phyloP scores from a whole-genome alignment of 2,888 invertebrate species.

The Amphimallon solstitiale region DNA sequence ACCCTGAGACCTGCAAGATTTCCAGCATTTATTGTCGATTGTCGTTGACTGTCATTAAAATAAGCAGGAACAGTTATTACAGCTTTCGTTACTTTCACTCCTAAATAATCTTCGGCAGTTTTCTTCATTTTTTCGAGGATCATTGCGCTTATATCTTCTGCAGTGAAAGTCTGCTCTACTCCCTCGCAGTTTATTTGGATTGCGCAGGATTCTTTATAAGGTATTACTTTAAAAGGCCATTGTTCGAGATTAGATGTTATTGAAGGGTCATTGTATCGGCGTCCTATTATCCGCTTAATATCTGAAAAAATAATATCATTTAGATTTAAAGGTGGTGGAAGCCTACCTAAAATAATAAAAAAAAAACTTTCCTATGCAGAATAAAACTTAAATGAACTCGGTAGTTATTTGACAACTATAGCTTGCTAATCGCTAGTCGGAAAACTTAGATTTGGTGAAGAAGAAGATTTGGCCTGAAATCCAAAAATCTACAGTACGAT shows the following conservation, averaged over 20 bases:
- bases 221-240: slow-evolving; percentile 44
- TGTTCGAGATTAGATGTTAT: slow-evolving; percentile 45
- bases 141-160: slow-evolving; percentile 46
- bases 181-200: slow-evolving; percentile 37
- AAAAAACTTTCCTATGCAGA: no score
- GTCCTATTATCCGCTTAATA: slow-evolving; percentile 50
- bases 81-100: slow-evolving; percentile 43
- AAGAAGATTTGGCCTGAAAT: no score
- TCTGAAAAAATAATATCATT: slow-evolving; percentile 45
- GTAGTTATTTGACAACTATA: no score
- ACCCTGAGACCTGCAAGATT: slow-evolving; percentile 47
- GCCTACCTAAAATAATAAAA: no score
- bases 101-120: slow-evolving; percentile 40
- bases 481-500: no score
- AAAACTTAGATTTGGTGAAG: no score
- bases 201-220: slow-evolving; percentile 41
- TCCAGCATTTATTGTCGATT: slow-evolving; percentile 49
- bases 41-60: slow-evolving; percentile 49
- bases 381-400: no score
- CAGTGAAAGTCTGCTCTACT: slow-evolving; percentile 37
- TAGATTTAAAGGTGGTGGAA: no score
- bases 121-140: slow-evolving; percentile 45
- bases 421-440: no score
- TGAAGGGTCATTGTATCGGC: slow-evolving; percentile 44
- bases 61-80: slow-evolving; percentile 52